Conservation (phyloP, 2,888 invertebrate species). For the Melipona beecheii region DNA sequence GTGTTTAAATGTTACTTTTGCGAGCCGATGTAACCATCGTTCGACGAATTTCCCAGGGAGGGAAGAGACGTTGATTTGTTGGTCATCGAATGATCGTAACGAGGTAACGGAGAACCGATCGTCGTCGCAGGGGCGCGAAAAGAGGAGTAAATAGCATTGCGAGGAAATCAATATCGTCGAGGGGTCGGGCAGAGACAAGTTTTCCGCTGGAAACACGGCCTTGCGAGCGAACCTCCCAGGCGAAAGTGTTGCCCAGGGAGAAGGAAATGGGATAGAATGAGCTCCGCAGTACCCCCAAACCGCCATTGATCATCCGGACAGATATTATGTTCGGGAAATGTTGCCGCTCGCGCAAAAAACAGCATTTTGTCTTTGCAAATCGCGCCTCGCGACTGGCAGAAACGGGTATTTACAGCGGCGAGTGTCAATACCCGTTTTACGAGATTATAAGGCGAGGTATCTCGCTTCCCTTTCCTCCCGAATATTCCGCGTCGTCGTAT, state of each 20-base stretch:
- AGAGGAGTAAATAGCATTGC: conserved; percentile 68
- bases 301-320: conserved; percentile 57
- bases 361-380: conserved; percentile 35
- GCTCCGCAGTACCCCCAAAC: conserved; percentile 30
- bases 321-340: conserved; percentile 53
- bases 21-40: too few relatives aligned
- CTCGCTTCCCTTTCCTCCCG: not conserved
- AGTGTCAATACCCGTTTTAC: conserved; percentile 13
- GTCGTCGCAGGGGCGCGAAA: conserved; percentile 17
- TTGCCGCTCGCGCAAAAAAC: not conserved
- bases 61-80: conserved; percentile 25
- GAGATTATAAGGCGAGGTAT: not conserved
- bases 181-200: conserved; percentile 64
- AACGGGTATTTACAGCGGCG: conserved; percentile 9
- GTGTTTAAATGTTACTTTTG: too few relatives aligned
- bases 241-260: conserved; percentile 17
- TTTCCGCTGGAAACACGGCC: conserved; percentile 54
- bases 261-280: conserved; percentile 37
- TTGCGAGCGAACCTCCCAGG: not conserved
- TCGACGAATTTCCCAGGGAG: too few relatives aligned
- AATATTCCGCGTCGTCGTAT: not conserved
- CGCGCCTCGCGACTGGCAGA: conserved; percentile 1
- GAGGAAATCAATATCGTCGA: conserved; percentile 68
- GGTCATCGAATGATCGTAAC: conserved; percentile 20
- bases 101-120: not conserved